phyloP scores from a whole-genome alignment of 2,888 invertebrate genomes.

The Epirrita christyi region DNA sequence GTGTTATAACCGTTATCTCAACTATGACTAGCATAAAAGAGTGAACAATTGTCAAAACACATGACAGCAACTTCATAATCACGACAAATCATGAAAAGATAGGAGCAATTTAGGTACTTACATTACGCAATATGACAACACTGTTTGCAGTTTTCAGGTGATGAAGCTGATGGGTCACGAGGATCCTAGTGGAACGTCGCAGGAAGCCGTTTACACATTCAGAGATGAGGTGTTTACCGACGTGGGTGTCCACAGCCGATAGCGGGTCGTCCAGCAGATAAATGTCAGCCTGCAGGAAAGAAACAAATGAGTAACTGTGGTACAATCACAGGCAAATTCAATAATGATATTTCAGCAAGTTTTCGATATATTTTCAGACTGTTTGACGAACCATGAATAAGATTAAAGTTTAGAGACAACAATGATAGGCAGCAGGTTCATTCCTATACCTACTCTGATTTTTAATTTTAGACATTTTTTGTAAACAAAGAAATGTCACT shows the following conservation, averaged over 20 bases:
- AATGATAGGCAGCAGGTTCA: no score
- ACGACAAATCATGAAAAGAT: not conserved
- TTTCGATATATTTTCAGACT: no score
- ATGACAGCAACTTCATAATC: not conserved
- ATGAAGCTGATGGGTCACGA: slow-evolving; percentile 94
- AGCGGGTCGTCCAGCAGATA: slow-evolving; percentile 91
- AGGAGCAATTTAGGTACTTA: slow-evolving; percentile 58
- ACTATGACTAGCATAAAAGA: not conserved
- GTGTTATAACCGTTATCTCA: not conserved
- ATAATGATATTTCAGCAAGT: no score
- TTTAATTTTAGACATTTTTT: no score
- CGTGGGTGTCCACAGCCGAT: slow-evolving; percentile 90
- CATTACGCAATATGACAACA: slow-evolving; percentile 87
- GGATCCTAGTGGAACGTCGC: slow-evolving; percentile 87
- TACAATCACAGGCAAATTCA: no score
- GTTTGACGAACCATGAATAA: no score
- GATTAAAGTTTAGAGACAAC: no score
- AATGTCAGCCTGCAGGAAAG: slow-evolving; percentile 84
- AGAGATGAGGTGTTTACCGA: slow-evolving; percentile 88
- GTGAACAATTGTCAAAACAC: not conserved
- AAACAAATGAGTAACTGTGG: slow-evolving; percentile 4
- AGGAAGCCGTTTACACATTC: slow-evolving; percentile 87
- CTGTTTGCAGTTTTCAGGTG: slow-evolving; percentile 88
- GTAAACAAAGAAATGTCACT: no score
- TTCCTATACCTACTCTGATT: no score